Evolutionary conservation across 2,888 invertebrate genomes (phyloP).

Genomic region (Ophion costatus): DNA sequence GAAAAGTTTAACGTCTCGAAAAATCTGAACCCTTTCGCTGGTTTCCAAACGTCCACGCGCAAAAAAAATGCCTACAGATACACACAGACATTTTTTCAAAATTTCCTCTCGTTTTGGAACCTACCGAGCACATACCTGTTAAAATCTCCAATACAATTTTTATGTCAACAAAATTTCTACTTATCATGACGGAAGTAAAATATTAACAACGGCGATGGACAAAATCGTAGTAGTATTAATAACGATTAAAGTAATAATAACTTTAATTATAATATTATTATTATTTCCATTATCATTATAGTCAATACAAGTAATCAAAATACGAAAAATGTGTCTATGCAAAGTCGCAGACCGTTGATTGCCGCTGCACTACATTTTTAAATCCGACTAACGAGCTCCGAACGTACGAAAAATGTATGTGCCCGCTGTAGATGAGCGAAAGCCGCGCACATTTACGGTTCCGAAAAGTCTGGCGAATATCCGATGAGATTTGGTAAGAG

Average conservation of each 20-base stretch:
- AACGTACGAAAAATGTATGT: background rate
- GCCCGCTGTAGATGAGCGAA: background rate
- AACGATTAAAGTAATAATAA: background rate
- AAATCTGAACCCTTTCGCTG: too few relatives aligned
- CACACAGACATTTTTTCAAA: too few relatives aligned
- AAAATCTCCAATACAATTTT: background rate
- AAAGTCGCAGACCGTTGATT: background rate
- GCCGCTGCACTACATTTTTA: background rate
- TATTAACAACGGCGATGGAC: too few relatives aligned
- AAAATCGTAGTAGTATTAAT: background rate
- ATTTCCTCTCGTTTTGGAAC: too few relatives aligned
- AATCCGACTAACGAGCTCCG: background rate
- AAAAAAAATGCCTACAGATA: too few relatives aligned
- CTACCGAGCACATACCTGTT: too few relatives aligned
- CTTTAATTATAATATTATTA: background rate
- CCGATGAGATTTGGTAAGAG: conserved; percentile 9
- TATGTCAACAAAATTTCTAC: background rate
- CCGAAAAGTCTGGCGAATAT: conserved; percentile 25
- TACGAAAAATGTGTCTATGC: background rate
- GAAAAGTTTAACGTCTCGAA: too few relatives aligned
- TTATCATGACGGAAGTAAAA: background rate
- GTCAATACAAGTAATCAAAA: background rate
- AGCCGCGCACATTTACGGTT: conserved; percentile 9
- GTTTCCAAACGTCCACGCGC: too few relatives aligned
- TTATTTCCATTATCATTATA: background rate